Base-by-base conservation (phyloP, 2,888 invertebrate species). In the Rhyacophila evoluta region DNA sequence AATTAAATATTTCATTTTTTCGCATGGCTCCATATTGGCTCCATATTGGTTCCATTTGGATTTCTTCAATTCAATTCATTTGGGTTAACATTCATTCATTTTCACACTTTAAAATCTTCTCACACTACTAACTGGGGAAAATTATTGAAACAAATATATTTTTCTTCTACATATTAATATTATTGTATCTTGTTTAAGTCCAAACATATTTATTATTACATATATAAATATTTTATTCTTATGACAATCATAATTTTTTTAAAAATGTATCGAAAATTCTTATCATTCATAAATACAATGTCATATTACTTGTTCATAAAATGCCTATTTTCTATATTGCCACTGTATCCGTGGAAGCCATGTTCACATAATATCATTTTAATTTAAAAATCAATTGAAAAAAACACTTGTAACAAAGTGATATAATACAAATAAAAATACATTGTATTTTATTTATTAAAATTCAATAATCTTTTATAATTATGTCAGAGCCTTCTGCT, bases 21-120 rank as follows among this genome's bases (percentile, higher is more conserved):
- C 55, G 55, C 55, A 55, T 55, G 55, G 55, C 55, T 55, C 55
- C 55, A 55, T 55, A 39, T 55, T 25, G 55, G 55, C 19, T 55
- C 25, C 55, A 55, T 55, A n/a, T 55, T 25, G 12, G 15, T 19
- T 10, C 10, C 19, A 55, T 19, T n/a, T n/a, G n/a, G n/a, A n/a
- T n/a, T n/a, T n/a, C n/a, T n/a, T n/a, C 55, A 19, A 55, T 55
- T 55, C 55, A 55, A 55, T 55, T 55, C 12, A 55, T 55, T 55
- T 55, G 55, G 55, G 55, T 55, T 55, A 25, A 55, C 55, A 55
- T 55, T 55, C 55, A 55, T 55, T 19, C 55, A 55, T 55, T 19
- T 19, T 55, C 55, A 55, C 55, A 55, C 55, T 5, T 55, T 15
- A 19, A 19, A 55, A 55, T 55, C 55, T 55, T 55, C 19, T 55